Evolutionary conservation across 2,888 invertebrate genomes (phyloP), one percentile per base, ranked within the genome.

Genomic region (Flexamia atlantica): DNA sequence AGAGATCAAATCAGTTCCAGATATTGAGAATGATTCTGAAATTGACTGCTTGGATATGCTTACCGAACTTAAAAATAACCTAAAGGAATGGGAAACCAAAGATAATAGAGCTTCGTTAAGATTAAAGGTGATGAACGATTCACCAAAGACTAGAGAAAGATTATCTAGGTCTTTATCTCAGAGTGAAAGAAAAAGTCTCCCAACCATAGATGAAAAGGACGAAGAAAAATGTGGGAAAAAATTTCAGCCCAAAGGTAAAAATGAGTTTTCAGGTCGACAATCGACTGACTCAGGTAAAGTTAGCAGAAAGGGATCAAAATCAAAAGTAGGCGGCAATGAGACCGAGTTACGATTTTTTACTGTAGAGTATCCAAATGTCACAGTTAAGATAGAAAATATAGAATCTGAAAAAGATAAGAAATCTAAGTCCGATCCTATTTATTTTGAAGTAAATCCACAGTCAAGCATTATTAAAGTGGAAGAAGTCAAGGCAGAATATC

Each of bases 341-440:
- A 64, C 64, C 1, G 64, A 64, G 28, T 14, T 64, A 14, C 25
- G 30, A 9, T 64, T 14, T 64, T 25, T 64, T 64, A 64, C 64
- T 12, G 64, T 64, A 20, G 64, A 64, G 30, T 64, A 64, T 30
- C 64, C 64, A 30, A 64, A 64, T 64, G 28, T 28, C 3, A 14
- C 17, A 28, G 30, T 12, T 64, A 17, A 30, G 30, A 28, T 12
- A 0, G 14, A 64, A 64, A 64, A 9, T 36, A n/a, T n/a, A n/a
- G n/a, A n/a, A n/a, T 36, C 36, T 36, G 36, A 36, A 36, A 4
- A 36, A 36, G 36, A 36, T 36, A 36, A 36, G 4, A 4, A 36
- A 36, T 4, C 36, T 7, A 36, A 36, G 36, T 36, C 36, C 36
- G 9, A 36, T 4, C 36, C 36, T 7, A 36, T 7, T 23, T 53